Evolutionary conservation across 1,140 invertebrate genomes (phyloP).

Genomic region (Euura lappo): DNA sequence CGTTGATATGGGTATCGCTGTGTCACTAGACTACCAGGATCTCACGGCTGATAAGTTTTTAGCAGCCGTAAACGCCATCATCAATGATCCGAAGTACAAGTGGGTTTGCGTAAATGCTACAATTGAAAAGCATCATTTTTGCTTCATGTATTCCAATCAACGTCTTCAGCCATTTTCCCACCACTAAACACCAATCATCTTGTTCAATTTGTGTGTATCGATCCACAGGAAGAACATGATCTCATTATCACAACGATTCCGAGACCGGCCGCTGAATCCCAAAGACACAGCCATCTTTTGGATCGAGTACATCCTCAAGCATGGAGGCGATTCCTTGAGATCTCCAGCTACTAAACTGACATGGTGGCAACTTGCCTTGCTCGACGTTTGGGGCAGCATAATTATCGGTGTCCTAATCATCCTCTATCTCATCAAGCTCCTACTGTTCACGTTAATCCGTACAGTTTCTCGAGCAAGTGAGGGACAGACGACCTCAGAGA

Average conservation of each 20-base stretch:
- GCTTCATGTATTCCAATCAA: constrained; percentile 28
- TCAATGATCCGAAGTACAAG: constrained; percentile 30
- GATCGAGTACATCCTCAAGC: constrained; percentile 62
- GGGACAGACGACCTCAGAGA: not conserved
- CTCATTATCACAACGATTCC: constrained; percentile 36
- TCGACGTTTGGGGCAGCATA: constrained; percentile 10
- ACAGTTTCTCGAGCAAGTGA: no score
- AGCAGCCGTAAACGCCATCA: constrained; percentile 26
- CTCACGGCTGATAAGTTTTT: constrained; percentile 27
- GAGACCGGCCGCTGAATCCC: constrained; percentile 56
- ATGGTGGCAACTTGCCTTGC: not conserved
- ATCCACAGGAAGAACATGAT: constrained; percentile 31
- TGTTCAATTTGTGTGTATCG: not conserved
- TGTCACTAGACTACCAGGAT: constrained; percentile 27
- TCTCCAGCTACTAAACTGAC: constrained; percentile 50
- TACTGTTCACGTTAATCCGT: no score
- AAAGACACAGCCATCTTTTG: constrained; percentile 64
- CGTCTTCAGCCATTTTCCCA: constrained; percentile 35
- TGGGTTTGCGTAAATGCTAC: constrained; percentile 42
- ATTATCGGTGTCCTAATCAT: not conserved
- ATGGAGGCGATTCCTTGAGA: constrained; percentile 42
- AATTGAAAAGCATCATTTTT: no score
- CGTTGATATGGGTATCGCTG: constrained; percentile 56
- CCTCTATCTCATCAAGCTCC: not conserved
- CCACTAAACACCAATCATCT: no score